phyloP scores from a whole-genome alignment of 2,888 invertebrate genomes.

The Molanna angustata region DNA sequence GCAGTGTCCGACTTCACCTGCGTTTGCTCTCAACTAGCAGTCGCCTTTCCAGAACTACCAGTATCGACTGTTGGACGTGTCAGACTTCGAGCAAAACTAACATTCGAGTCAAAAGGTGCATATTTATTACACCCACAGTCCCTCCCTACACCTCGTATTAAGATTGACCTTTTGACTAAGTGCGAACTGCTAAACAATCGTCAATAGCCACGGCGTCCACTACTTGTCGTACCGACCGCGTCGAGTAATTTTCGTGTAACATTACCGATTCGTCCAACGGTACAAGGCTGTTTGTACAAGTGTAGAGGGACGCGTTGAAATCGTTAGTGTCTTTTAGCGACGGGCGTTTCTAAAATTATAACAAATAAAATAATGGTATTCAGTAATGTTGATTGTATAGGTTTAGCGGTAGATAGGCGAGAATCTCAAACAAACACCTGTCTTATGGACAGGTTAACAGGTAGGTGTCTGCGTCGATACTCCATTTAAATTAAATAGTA shows the following conservation, averaged over 20 bases:
- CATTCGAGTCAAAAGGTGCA: no score
- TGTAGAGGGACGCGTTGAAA: not conserved
- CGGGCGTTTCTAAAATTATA: not conserved
- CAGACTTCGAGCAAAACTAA: no score
- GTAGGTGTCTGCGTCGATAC: constrained; percentile 15
- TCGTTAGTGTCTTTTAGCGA: not conserved
- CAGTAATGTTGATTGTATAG: constrained; percentile 3
- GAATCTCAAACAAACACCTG: constrained; percentile 23
- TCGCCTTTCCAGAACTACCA: no score
- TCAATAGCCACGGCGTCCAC: no score
- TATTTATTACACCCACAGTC: no score
- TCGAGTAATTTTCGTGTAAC: no score
- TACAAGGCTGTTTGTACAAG: not conserved
- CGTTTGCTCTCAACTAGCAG: constrained; percentile 18
- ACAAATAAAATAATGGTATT: not conserved
- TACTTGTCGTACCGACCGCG: no score
- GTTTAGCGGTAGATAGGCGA: constrained; percentile 19
- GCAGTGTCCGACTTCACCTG: constrained; percentile 22
- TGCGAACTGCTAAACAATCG: no score
- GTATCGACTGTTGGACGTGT: no score
- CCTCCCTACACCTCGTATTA: no score
- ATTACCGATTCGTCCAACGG: not conserved
- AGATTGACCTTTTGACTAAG: no score
- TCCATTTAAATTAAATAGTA: no score
- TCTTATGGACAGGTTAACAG: constrained; percentile 18